Base-by-base conservation (phyloP, 2,797 vertebrate species). In the Hydrolagus colliei region DNA sequence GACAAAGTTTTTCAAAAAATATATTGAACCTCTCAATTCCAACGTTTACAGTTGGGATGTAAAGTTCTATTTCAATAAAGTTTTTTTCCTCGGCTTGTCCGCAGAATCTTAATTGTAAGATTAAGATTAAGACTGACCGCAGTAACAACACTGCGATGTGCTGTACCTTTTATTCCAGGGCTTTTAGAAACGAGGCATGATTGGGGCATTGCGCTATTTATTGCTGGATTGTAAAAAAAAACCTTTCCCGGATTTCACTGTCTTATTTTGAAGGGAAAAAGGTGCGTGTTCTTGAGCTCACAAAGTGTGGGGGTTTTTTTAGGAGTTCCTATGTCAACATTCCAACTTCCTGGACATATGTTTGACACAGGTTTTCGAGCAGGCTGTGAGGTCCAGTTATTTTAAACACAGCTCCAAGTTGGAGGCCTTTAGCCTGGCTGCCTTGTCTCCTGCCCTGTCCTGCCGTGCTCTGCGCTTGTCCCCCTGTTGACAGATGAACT, bases 341-440 rank as follows among this genome's bases (percentile, higher is more conserved):
- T 68, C 65, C 20, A 35, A 84, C 65, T 84, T 84, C 79, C 79
- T 84, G 79, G 79, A 84, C 79, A 84, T 84, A 35, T 84, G 79
- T 84, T 84, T 84, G 79, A 84, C 79, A 84, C 79, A 84, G 79
- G 65, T 84, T 84, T 84, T 84, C 63, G 63, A 84, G n/a, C 79
- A 84, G 79, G 32, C 79, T 84, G 79, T 84, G 79, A 71, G 79
- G 79, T 84, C 79, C 8, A 68, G 79, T 65, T 84, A 52, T 65
- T 68, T 71, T 84, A 84, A 84, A 84, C 79, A 84, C 79, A 84
- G 41, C 67, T 84, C 79, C 79, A 84, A 41, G 79, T 84, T 84
- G 79, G 79, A 65, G 79, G 65, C 65, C 65, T 71, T 35, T 65
- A 84, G 62, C 79, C 41, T 52, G 41, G 3, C 41, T 52, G 41